A percentile compares a stretch with the other conserved stretches of the same genome.
phyloP scores from a whole-genome alignment of 2,113 vertebrate species.

The Pachyramphus minor region DNA sequence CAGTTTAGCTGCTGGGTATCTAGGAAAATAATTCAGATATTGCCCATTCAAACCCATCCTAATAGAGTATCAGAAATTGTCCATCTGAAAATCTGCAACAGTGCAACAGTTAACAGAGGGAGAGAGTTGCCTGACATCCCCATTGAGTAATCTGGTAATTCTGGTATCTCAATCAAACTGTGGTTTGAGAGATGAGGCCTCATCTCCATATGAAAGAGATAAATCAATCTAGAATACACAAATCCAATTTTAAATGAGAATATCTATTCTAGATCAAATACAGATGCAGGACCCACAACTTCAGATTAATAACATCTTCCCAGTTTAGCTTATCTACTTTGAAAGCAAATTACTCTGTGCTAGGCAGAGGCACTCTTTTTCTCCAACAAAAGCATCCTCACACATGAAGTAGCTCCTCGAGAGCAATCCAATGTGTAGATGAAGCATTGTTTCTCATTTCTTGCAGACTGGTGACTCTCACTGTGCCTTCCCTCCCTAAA shows the following conservation, averaged over 20 bases:
- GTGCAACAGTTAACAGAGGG: background rate
- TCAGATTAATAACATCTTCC: conserved; percentile 10
- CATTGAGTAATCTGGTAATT: background rate
- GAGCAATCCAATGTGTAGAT: accelerated
- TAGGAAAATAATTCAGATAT: background rate
- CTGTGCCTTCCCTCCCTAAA: background rate
- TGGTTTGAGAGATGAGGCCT: background rate
- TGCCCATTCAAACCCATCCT: background rate
- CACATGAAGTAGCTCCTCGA: background rate
- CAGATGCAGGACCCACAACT: conserved; percentile 18
- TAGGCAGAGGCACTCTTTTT: background rate
- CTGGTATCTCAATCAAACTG: background rate
- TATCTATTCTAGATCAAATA: conserved; percentile 20
- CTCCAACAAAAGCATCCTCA: background rate
- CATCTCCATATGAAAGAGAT: background rate
- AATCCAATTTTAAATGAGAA: conserved; percentile 2
- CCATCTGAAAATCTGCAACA: background rate
- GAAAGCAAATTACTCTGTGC: background rate
- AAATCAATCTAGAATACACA: conserved; percentile 23
- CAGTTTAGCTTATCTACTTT: background rate
- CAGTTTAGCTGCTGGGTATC: background rate
- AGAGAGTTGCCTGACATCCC: background rate
- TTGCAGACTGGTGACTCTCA: background rate
- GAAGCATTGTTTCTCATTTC: background rate
- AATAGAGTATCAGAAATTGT: background rate